Evolutionary conservation across 2,113 vertebrate species (phyloP).

Genomic region (Brienomyrus longianalis): DNA sequence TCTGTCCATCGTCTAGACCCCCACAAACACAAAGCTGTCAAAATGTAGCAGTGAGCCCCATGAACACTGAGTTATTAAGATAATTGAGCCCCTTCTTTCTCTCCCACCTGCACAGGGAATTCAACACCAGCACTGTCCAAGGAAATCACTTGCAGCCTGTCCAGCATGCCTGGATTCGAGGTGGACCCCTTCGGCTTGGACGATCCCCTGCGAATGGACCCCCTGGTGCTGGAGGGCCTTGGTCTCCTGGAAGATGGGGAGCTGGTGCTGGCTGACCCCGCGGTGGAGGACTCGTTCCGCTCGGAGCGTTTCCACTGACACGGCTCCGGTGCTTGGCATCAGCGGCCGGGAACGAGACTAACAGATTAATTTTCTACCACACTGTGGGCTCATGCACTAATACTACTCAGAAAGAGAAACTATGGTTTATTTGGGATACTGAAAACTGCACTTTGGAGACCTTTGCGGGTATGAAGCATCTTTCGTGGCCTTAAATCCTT

Average conservation of each 20-base stretch:
- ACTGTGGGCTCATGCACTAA: not conserved
- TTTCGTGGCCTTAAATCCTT: not conserved
- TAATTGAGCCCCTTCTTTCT: not conserved
- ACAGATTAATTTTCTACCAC: not conserved
- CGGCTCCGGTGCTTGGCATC: not conserved
- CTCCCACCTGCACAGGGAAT: conserved; percentile 37
- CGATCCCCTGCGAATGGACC: conserved; percentile 60
- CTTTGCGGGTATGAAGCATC: not conserved
- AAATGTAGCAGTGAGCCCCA: not conserved
- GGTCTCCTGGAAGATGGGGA: conserved; percentile 62
- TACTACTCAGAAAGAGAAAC: not conserved
- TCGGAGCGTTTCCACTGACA: conserved; percentile 12
- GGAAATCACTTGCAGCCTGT: conserved; percentile 58
- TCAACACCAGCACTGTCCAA: conserved; percentile 57
- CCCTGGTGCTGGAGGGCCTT: conserved; percentile 60
- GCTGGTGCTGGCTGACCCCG: conserved; percentile 35
- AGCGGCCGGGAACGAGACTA: not conserved
- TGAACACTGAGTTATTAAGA: not conserved
- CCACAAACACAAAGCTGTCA: not conserved
- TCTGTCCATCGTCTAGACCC: not conserved
- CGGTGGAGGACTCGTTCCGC: conserved; percentile 17
- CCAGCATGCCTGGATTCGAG: conserved; percentile 61
- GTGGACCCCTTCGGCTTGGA: conserved; percentile 49
- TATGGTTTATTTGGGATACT: not conserved
- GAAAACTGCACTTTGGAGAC: conserved; percentile 3